phyloP scores from a whole-genome alignment of 1,140 invertebrate species.

The Elysia chlorotica region DNA sequence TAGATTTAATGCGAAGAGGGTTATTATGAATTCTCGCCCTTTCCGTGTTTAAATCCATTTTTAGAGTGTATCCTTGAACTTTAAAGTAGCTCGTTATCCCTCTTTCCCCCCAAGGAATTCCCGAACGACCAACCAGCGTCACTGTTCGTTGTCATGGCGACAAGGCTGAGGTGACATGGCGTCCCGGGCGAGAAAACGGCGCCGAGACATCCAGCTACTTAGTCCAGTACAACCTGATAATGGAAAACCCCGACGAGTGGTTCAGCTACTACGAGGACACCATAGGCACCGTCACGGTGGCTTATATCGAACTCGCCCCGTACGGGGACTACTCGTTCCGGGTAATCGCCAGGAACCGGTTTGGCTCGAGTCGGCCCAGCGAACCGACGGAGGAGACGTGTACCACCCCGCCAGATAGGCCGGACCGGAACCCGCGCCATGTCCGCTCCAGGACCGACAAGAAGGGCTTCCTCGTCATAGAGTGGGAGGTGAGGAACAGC shows the following conservation, averaged over 20 bases:
- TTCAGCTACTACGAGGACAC: slow-evolving; percentile 57
- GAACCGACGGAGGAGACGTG: slow-evolving; percentile 77
- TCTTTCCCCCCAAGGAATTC: slow-evolving; percentile 75
- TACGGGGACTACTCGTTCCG: slow-evolving; percentile 71
- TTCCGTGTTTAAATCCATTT: too few species aligned
- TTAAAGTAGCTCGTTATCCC: too few species aligned
- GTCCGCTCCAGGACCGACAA: slow-evolving; percentile 87
- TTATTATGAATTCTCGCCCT: too few species aligned
- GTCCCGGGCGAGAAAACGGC: slow-evolving; percentile 80
- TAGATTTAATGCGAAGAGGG: too few species aligned
- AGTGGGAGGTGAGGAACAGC: slow-evolving; percentile 83
- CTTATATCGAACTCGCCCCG: slow-evolving; percentile 41
- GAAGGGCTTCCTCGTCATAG: slow-evolving; percentile 90
- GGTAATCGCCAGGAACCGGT: slow-evolving; percentile 90
- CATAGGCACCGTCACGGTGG: slow-evolving; percentile 12
- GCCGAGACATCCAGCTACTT: slow-evolving; percentile 87
- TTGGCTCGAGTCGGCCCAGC: slow-evolving; percentile 87
- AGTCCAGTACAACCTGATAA: slow-evolving; percentile 94
- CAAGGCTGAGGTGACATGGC: slow-evolving; percentile 73
- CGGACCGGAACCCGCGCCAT: slow-evolving; percentile 93
- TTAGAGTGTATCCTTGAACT: too few species aligned
- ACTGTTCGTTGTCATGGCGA: slow-evolving; percentile 68
- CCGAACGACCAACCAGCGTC: slow-evolving; percentile 81
- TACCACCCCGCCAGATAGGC: slow-evolving; percentile 86
- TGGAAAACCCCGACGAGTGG: slow-evolving; percentile 92